These are phyloP conservation scores for Drosophila sturtevanti DNA, from an alignment of 1,140 invertebrate genomes.

Conservation along the genomic window DNA sequence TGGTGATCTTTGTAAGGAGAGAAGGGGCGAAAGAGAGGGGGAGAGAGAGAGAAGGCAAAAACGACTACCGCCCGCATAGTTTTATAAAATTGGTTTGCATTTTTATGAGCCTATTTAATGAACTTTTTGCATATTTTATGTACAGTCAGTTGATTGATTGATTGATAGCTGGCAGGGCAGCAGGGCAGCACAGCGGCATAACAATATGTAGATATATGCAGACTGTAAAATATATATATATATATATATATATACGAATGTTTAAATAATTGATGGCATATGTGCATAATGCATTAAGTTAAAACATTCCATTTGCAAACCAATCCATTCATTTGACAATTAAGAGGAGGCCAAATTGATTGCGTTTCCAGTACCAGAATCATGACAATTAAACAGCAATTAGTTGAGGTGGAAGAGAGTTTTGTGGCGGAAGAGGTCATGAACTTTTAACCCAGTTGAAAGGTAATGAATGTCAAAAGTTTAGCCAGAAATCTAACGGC, in stretches of 20 bases:
- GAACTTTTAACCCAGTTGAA: slow-evolving; percentile 49
- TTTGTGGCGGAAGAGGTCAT: slow-evolving; percentile 13
- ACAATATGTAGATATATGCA: slow-evolving; percentile 7
- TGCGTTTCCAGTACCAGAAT: neutral
- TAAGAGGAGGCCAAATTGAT: slow-evolving; percentile 36
- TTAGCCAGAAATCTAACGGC: neutral
- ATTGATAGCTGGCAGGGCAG: slow-evolving; percentile 15
- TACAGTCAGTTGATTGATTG: slow-evolving; percentile 35
- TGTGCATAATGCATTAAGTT: slow-evolving; percentile 61
- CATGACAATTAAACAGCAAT: slow-evolving; percentile 62
- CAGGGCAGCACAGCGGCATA: neutral
- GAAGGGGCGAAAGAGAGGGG: too few species aligned
- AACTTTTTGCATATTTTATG: slow-evolving; percentile 60
- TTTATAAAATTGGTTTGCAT: slow-evolving; percentile 39
- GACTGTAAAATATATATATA: slow-evolving; percentile 26
- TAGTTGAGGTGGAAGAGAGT: slow-evolving; percentile 10
- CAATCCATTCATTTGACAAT: slow-evolving; percentile 55
- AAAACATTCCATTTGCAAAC: slow-evolving; percentile 32
- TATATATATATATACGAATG: neutral
- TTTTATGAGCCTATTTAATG: slow-evolving; percentile 38
- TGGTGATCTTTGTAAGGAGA: neutral
- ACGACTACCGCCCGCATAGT: neutral
- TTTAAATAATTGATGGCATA: slow-evolving; percentile 61
- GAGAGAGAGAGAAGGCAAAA: neutral
- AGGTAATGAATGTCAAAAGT: slow-evolving; percentile 12